Percentiles rank a stretch among this genome's conserved stretches.
Conservation (phyloP, 2,797 vertebrate genomes). For the Danio jaintianensis region DNA sequence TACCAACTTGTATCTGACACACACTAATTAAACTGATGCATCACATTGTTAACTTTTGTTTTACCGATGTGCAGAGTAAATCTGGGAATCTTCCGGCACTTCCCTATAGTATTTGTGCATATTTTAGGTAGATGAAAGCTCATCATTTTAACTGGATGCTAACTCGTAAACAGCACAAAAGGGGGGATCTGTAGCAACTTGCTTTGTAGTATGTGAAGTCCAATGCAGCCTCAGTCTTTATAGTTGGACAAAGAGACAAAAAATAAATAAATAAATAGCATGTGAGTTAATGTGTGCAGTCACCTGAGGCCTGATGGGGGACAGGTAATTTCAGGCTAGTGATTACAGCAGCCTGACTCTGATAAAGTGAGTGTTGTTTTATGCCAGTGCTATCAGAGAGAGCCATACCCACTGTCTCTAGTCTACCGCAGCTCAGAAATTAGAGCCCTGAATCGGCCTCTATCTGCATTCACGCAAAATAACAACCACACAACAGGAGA, state of each 20-base stretch:
- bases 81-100: too few relatives aligned
- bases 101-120: background rate
- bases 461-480: conserved; percentile 57
- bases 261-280: conserved; percentile 52
- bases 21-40: too few relatives aligned
- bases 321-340: conserved; percentile 62
- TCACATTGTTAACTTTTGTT: too few relatives aligned
- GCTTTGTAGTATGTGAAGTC: conserved; percentile 4
- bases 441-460: conserved; percentile 38
- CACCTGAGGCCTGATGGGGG: conserved; percentile 50
- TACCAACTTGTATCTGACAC: too few relatives aligned
- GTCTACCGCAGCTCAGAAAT: conserved; percentile 59
- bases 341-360: conserved; percentile 57
- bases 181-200: background rate
- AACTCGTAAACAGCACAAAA: background rate
- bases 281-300: conserved; percentile 54
- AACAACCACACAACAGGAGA: conserved; percentile 38
- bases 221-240: background rate
- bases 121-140: background rate
- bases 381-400: conserved; percentile 55
- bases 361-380: conserved; percentile 70
- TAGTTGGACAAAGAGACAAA: background rate
- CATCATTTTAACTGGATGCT: too few relatives aligned
- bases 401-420: conserved; percentile 13
- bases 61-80: too few relatives aligned